These are phyloP conservation scores for Puma concolor DNA, from an alignment of 2,113 vertebrate genomes.

Conservation along the genomic window DNA sequence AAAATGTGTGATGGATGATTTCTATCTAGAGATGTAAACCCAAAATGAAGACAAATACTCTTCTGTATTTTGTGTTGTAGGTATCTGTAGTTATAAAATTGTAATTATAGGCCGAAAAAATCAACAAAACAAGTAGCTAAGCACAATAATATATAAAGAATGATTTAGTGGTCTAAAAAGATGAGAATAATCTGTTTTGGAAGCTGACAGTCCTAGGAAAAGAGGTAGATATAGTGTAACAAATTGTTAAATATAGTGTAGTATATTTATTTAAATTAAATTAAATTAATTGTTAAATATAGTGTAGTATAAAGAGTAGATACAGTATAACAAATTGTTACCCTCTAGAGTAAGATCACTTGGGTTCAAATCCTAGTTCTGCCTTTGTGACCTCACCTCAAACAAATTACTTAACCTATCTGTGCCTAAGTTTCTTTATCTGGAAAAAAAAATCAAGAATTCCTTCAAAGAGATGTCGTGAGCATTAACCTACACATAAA, in stretches of 20 bases:
- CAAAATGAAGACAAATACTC: neutral
- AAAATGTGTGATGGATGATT: neutral
- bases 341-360: neutral
- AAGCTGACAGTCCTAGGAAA: neutral
- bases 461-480: neutral
- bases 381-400: neutral
- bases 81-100: slow-evolving; percentile 28
- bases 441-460: slow-evolving; percentile 39
- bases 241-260: neutral
- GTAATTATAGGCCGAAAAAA: slow-evolving; percentile 8
- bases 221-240: neutral
- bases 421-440: neutral
- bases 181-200: neutral
- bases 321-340: neutral
- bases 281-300: no score
- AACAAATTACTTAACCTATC: neutral
- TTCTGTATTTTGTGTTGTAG: neutral
- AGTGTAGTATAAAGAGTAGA: neutral
- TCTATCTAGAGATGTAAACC: slow-evolving; percentile 21
- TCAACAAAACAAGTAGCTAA: slow-evolving; percentile 14
- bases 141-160: slow-evolving; percentile 35
- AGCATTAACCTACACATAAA: slow-evolving; percentile 7
- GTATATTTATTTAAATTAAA: no score
- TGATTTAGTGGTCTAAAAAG: neutral
- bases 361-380: slow-evolving; percentile 20